Conservation (phyloP, 92 coral and sea anemone genomes). For the Muricea muricata region DNA sequence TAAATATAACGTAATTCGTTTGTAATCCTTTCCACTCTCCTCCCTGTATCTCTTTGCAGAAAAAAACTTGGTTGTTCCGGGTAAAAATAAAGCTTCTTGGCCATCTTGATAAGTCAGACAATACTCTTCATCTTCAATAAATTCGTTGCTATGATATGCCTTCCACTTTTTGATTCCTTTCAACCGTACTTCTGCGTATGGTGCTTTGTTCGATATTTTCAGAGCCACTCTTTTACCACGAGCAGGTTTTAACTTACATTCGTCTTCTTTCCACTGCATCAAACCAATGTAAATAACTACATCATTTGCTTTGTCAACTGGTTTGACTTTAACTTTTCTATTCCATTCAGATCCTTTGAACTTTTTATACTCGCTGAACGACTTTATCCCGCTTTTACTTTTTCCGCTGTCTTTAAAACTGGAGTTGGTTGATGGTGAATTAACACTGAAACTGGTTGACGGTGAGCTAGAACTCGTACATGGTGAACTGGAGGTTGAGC, state of each 20-base stretch:
- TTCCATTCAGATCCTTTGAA: conserved; percentile 6
- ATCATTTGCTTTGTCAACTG: conserved; percentile 60
- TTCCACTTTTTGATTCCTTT: conserved; percentile 64
- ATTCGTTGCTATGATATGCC: conserved; percentile 61
- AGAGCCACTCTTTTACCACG: conserved; percentile 62
- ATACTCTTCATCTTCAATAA: conserved; percentile 47
- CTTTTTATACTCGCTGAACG: neutral
- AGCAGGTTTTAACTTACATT: conserved; percentile 41
- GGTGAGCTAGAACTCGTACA: no score
- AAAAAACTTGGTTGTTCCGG: conserved; percentile 73
- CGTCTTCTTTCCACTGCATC: conserved; percentile 53
- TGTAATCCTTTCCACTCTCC: conserved; percentile 71
- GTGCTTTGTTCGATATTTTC: conserved; percentile 59
- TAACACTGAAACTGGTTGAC: no score
- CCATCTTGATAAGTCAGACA: conserved; percentile 60
- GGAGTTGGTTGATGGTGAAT: neutral
- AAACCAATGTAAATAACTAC: conserved; percentile 60
- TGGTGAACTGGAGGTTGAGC: no score
- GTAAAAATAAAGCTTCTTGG: conserved; percentile 64
- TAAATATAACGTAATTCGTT: conserved; percentile 52
- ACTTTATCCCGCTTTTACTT: neutral
- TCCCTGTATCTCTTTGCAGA: conserved; percentile 55
- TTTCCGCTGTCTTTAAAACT: no score
- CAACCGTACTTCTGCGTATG: conserved; percentile 39
- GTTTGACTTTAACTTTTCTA: conserved; percentile 13